These are phyloP conservation scores for Parnassius orleans DNA, from an alignment of 2,888 invertebrate genomes.

Conservation along the genomic window DNA sequence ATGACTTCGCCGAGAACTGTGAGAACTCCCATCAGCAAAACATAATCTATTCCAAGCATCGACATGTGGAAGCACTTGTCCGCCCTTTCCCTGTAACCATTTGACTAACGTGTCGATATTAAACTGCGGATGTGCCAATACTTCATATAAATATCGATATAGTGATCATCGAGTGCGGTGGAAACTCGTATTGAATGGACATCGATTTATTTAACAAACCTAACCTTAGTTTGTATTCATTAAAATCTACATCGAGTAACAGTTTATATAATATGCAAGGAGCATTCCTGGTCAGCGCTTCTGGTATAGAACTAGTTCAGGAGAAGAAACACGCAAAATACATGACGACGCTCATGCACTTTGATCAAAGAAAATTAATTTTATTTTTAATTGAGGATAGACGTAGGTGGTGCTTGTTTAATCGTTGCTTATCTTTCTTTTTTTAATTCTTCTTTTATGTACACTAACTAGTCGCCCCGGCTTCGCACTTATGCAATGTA, in stretches of 20 bases:
- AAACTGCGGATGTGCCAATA: conserved; percentile 17
- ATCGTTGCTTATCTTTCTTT: too few species aligned
- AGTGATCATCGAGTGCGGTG: conserved; percentile 3
- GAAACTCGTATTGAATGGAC: conserved; percentile 17
- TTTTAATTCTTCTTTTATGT: too few species aligned
- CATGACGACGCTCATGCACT: too few species aligned
- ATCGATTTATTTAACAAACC: conserved; percentile 12
- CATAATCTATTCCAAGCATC: conserved; percentile 15
- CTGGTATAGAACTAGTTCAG: too few species aligned
- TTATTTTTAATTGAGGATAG: too few species aligned
- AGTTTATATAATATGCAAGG: too few species aligned
- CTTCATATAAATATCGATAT: conserved; percentile 20
- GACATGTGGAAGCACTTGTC: conserved; percentile 24
- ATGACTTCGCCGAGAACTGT: background rate
- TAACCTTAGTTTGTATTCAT: conserved; percentile 1
- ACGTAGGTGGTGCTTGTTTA: too few species aligned
- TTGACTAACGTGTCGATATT: conserved; percentile 19
- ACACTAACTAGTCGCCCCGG: too few species aligned
- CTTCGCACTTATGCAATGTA: too few species aligned
- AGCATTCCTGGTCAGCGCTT: too few species aligned
- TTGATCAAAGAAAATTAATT: too few species aligned
- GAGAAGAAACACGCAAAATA: too few species aligned
- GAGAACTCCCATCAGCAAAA: conserved; percentile 16
- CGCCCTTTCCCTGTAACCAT: conserved; percentile 31
- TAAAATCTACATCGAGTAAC: background rate